Conservation (phyloP, 2,113 vertebrate species). For the Cyprinodon variegatus region DNA sequence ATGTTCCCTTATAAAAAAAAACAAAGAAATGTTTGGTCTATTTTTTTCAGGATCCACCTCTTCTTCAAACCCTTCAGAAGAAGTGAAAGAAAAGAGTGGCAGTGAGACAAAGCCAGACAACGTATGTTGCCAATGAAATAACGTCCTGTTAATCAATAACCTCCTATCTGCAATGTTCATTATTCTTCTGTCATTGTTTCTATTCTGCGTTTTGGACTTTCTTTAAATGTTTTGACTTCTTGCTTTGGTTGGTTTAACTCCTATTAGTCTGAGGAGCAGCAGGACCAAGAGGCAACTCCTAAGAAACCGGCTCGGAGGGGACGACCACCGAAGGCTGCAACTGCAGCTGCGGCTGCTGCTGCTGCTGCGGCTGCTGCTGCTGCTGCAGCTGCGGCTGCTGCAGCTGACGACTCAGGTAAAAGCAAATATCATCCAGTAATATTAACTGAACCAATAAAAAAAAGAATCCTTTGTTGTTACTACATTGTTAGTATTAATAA, state of each 20-base stretch:
- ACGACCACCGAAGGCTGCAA: conserved; percentile 64
- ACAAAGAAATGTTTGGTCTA: not conserved
- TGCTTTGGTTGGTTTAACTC: not conserved
- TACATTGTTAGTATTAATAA: no score
- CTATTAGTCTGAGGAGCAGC: conserved; percentile 54
- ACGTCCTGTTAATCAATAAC: not conserved
- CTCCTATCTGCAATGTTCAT: not conserved
- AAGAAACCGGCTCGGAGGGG: conserved; percentile 72
- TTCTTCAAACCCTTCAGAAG: conserved; percentile 51
- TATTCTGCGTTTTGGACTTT: not conserved
- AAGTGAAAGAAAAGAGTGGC: conserved; percentile 45
- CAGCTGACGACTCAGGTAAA: conserved; percentile 82
- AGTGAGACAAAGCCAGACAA: conserved; percentile 53
- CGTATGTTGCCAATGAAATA: conserved; percentile 38
- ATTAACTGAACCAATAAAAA: not conserved
- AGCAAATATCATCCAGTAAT: not conserved
- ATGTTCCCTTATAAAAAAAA: not conserved
- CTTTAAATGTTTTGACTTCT: not conserved
- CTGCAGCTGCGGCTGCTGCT: conserved; percentile 67
- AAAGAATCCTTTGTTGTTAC: not conserved
- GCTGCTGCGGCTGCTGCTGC: conserved; percentile 52
- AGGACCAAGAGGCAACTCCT: conserved; percentile 55
- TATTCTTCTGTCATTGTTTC: not conserved
- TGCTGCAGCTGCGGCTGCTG: not conserved
- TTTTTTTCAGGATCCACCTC: conserved; percentile 16